Evolutionary conservation across 2,888 invertebrate species (phyloP), one percentile per base, ranked within the genome.

Genomic region (Melinopterus prodromus): DNA sequence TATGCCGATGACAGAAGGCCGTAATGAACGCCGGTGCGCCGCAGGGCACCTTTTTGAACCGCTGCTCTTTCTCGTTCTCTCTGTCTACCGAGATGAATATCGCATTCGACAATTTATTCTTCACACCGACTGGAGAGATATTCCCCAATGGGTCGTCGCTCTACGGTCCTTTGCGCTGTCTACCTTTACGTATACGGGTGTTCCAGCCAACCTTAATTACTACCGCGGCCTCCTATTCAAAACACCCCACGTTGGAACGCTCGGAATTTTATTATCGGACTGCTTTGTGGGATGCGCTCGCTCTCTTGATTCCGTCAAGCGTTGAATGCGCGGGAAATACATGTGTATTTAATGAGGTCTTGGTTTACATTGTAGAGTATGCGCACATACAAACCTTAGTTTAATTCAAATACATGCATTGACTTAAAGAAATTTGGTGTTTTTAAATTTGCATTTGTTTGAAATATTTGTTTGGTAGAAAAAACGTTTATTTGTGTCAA

Each of bases 1-100:
- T 53, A 53, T 53, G 53, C 53, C 53, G 53, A 53, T 53, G 53
- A 53, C 53, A 53, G 53, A 53, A 53, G 53, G 53, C 53, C 53
- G 53, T 7, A 53, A 7, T 9, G 53, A 53, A 53, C 9, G 53
- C 53, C 53, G 53, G 53, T 9, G 53, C 7, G 53, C 53, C 53
- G 53, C 53, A 53, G 53, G 53, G 53, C 12, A 53, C 53, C 53
- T 53, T 53, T 53, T 53, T 12, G 53, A 12, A 53, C 53, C 53
- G 7, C 53, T 53, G 53, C 53, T 53, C 53, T 53, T 53, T 12
- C 7, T 53, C 53, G 2, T 12, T 12, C 12, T 53, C 53, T 53
- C 53, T 12, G 53, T 53, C 53, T 53, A 53, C 53, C 53, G 53
- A 53, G 53, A 53, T 53, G 53, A 9, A 53, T 53, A 53, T 53